A percentile compares a stretch with the other conserved stretches of the same genome.
phyloP scores from a whole-genome alignment of 2,113 vertebrate species.

The Oncorhynchus mykiss region DNA sequence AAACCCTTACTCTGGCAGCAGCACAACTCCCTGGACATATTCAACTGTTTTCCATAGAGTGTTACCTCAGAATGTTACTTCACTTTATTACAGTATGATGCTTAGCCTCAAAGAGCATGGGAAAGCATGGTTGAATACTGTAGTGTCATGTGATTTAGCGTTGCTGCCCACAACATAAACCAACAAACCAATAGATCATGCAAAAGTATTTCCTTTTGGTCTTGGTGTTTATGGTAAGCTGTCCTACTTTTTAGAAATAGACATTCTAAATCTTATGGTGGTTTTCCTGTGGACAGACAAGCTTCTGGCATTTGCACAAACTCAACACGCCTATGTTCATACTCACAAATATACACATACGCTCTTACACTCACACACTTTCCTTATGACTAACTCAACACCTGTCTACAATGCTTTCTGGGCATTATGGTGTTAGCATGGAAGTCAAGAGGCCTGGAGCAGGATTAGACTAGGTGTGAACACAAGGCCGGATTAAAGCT shows the following conservation, averaged over 20 bases:
- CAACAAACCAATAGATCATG: constrained; percentile 40
- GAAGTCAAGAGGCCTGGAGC: constrained; percentile 54
- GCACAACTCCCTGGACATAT: constrained; percentile 17
- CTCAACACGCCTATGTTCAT: constrained; percentile 1
- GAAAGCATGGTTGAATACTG: constrained; percentile 35
- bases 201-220: constrained; percentile 47
- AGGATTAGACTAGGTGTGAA: constrained; percentile 69
- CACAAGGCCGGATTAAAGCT: constrained; percentile 54
- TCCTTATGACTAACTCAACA: constrained; percentile 45
- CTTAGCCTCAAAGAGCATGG: constrained; percentile 39
- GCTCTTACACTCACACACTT: neutral
- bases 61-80: constrained; percentile 9
- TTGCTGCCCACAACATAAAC: constrained; percentile 33
- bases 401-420: constrained; percentile 48
- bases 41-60: constrained; percentile 29
- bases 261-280: constrained; percentile 37
- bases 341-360: neutral
- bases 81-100: neutral
- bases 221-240: constrained; percentile 33
- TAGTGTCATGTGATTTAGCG: constrained; percentile 31
- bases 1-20: constrained; percentile 15
- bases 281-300: constrained; percentile 36
- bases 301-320: constrained; percentile 29
- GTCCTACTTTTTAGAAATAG: constrained; percentile 45
- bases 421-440: constrained; percentile 52